These are phyloP conservation scores for Acyrthosiphon pisum DNA, from an alignment of 1,140 invertebrate genomes.

Conservation along the genomic window DNA sequence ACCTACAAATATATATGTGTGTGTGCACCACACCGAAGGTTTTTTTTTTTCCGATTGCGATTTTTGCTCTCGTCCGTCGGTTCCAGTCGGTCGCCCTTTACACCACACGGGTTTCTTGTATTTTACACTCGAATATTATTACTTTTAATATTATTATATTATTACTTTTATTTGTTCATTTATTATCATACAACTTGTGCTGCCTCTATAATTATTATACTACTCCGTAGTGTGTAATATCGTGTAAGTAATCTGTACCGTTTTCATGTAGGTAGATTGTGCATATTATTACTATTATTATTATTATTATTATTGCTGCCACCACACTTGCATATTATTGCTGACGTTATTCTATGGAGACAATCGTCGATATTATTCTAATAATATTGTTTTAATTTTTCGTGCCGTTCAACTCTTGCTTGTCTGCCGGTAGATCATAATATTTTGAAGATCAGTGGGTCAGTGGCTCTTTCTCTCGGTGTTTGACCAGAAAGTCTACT, in stretches of 20 bases:
- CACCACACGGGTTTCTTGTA: background rate
- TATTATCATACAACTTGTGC: background rate
- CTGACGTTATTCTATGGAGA: background rate
- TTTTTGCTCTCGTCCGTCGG: constrained; percentile 4
- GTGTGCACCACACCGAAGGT: constrained; percentile 15
- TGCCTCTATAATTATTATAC: background rate
- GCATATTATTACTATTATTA: background rate
- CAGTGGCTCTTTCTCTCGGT: background rate
- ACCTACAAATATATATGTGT: constrained; percentile 50
- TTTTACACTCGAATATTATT: background rate
- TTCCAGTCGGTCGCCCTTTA: constrained; percentile 1
- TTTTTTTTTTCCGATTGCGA: constrained; percentile 23
- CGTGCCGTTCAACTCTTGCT: background rate
- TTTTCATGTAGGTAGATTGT: background rate
- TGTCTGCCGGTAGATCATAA: no score
- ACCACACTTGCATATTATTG: background rate
- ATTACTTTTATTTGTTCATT: no score
- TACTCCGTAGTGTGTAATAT: background rate
- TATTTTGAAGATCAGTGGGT: no score
- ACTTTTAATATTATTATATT: no score
- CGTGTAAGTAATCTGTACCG: background rate
- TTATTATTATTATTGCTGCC: background rate
- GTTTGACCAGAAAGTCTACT: background rate
- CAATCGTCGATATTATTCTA: background rate
- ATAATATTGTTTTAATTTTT: background rate